Percentiles rank a stretch among this genome's conserved stretches.
Conservation (phyloP, 2,113 vertebrate species). For the Chascanopsetta lugubris region DNA sequence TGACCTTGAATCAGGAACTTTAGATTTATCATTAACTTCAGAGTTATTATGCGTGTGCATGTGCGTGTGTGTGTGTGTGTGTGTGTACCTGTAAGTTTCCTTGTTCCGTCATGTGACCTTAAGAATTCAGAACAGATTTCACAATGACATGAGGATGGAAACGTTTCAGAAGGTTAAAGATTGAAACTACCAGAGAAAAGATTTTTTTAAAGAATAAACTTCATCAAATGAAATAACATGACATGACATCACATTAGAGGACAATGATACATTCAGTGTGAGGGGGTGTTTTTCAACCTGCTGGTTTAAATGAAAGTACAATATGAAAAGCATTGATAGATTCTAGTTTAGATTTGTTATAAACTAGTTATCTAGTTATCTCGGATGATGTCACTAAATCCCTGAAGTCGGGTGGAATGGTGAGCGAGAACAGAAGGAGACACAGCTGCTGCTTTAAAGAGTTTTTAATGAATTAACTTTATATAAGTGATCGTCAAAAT, state of each 20-base stretch:
- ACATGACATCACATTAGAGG: too few species aligned
- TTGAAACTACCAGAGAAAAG: neutral
- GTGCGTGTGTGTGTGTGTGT: conserved; percentile 17
- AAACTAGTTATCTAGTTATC: neutral
- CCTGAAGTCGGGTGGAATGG: too few species aligned
- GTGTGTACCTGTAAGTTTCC: conserved; percentile 5
- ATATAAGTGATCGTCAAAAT: too few species aligned
- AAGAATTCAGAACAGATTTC: neutral
- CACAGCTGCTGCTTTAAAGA: too few species aligned
- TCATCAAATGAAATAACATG: too few species aligned
- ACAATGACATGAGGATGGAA: neutral
- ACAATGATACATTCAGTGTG: neutral
- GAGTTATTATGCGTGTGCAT: conserved; percentile 1
- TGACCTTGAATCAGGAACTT: conserved; percentile 37
- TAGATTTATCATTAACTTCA: conserved; percentile 61
- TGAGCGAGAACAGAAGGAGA: too few species aligned
- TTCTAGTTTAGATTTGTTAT: neutral
- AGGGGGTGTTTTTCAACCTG: neutral
- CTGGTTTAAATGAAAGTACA: neutral
- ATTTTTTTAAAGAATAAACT: neutral
- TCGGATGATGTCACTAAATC: too few species aligned
- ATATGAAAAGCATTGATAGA: neutral
- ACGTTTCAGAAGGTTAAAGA: too few species aligned
- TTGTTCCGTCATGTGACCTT: neutral
- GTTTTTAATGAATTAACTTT: too few species aligned